Base-by-base conservation (phyloP, 2,113 vertebrate genomes). In the Dendrocopos noguchii region DNA sequence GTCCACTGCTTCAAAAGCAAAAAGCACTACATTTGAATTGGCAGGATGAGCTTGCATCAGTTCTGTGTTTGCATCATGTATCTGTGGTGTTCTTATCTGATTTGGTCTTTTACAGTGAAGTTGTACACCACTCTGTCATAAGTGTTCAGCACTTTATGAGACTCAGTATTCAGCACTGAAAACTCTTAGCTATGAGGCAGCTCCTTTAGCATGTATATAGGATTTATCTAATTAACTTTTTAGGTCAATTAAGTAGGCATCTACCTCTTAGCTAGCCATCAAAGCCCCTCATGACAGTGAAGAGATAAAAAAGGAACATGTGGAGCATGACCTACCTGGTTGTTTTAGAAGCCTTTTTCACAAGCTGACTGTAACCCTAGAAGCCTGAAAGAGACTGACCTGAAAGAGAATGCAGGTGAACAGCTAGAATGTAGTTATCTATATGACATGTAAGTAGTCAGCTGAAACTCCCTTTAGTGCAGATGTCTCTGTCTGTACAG, bases 11-110 rank as follows among this genome's bases (percentile, higher is more conserved):
- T 83, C 57, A 29, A 80, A 80, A 90, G 25, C 4, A 36, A 89
- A 84, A 92, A 82, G 44, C 66, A 67, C 71, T 67, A 46, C 15
- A 77, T 78, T 77, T 94, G 56, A 90, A 83, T 44, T 88, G 85
- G 47, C 56, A 90, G 44, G 47, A 72, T 86, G 53, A 85, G 50
- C 12, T 78, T 90, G 33, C 28, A 65, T 68, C 31, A 56, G 70
- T 83, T 83, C 67, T 83, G 33, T 61, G 34, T 67, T 81, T 80
- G 42, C 33, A 67, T 21, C 57, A n/a, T 71, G 53, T 24, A 31
- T 70, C 72, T 55, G 14, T 29, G 24, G n/a, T 76, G 28, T 2
- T 90, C 80, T 85, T 52, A 83, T 34, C 33, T 80, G 21, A 56
- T 74, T 80, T 66, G 67, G 31, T 11, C 46, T 65, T 85, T 31